These are phyloP conservation scores for Aptenodytes patagonicus DNA, from an alignment of 2,113 vertebrate species.

Conservation along the genomic window DNA sequence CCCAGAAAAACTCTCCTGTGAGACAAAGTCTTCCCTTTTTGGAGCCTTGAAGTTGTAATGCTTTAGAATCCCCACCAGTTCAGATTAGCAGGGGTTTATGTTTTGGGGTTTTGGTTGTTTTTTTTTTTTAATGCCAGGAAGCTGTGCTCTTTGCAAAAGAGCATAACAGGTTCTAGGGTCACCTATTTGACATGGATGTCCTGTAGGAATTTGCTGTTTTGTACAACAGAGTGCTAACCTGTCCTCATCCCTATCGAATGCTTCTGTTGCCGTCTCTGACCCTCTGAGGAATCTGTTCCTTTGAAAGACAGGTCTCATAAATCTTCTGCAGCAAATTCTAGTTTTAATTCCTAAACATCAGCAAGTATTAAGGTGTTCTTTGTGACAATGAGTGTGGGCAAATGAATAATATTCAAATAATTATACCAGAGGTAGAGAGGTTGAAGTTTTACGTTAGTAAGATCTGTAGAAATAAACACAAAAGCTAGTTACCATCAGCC, in stretches of 20 bases:
- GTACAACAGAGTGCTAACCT: not conserved
- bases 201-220: not conserved
- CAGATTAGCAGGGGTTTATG: not conserved
- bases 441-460: not conserved
- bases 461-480: not conserved
- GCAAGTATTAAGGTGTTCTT: not conserved
- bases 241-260: not conserved
- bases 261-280: not conserved
- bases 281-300: not conserved
- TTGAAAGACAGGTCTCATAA: not conserved
- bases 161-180: not conserved
- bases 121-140: not conserved
- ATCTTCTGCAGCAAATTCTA: not conserved
- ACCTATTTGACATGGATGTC: not conserved
- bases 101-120: not conserved
- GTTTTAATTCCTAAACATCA: not conserved
- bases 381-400: not conserved
- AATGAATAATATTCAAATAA: not conserved
- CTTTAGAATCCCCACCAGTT: not conserved
- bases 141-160: not conserved
- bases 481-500: not conserved
- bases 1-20: not conserved
- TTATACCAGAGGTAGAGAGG: not conserved
- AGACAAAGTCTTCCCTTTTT: not conserved
- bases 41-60: not conserved